These are phyloP conservation scores for Drosophila guanche DNA, from an alignment of 1,140 invertebrate species.

Conservation along the genomic window DNA sequence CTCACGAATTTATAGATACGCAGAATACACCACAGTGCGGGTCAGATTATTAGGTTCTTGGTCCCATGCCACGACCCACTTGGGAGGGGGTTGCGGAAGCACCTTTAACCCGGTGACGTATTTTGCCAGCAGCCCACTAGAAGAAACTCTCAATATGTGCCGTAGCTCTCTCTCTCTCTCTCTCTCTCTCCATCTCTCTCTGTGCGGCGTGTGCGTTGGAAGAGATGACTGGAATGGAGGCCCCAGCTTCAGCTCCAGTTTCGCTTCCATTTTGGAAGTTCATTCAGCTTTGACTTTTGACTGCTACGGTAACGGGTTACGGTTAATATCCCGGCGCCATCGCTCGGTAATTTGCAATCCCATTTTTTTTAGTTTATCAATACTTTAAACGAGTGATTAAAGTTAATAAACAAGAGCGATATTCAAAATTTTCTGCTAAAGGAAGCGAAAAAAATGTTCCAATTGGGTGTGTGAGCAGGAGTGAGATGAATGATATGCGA, in stretches of 20 bases:
- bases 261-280: slow-evolving; percentile 74
- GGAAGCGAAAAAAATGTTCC: slow-evolving; percentile 56
- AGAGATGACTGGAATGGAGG: slow-evolving; percentile 53
- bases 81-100: slow-evolving; percentile 17
- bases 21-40: not conserved
- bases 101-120: slow-evolving; percentile 54
- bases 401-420: slow-evolving; percentile 40
- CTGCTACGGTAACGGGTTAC: slow-evolving; percentile 20
- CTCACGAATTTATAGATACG: slow-evolving; percentile 19
- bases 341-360: slow-evolving; percentile 28
- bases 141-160: slow-evolving; percentile 3
- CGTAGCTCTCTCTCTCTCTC: slow-evolving; percentile 4
- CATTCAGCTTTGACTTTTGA: slow-evolving; percentile 78
- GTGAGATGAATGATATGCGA: slow-evolving; percentile 38
- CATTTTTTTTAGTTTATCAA: not conserved
- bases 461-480: slow-evolving; percentile 19
- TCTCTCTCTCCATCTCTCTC: slow-evolving; percentile 14
- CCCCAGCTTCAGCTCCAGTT: slow-evolving; percentile 55
- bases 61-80: slow-evolving; percentile 21
- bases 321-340: not conserved
- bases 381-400: slow-evolving; percentile 14
- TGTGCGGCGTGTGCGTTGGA: slow-evolving; percentile 48
- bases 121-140: slow-evolving; percentile 25
- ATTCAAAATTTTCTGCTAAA: slow-evolving; percentile 29
- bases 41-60: slow-evolving; percentile 6